These are phyloP conservation scores for Oopsacas minuta DNA, from an alignment of 37 sponge, comb jelly and placozoan genomes.

Conservation along the genomic window DNA sequence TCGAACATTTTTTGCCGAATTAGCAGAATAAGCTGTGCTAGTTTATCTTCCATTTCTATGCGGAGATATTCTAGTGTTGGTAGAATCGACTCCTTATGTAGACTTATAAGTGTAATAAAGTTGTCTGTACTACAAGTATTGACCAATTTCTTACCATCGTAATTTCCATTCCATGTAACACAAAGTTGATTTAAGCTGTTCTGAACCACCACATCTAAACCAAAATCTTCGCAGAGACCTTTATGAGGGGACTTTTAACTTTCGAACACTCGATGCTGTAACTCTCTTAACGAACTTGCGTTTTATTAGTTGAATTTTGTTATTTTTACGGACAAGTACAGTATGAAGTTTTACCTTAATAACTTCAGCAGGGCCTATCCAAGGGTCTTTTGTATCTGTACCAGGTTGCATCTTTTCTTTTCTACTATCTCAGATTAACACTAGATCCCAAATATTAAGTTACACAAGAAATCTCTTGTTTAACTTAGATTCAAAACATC, in stretches of 20 bases:
- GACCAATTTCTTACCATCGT: neutral
- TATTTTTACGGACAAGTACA: neutral
- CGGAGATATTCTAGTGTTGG: neutral
- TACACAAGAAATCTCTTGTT: neutral
- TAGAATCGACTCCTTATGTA: neutral
- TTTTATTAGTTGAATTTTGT: neutral
- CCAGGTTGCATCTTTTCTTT: neutral
- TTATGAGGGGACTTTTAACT: neutral
- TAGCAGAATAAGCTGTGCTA: neutral
- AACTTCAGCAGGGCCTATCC: neutral
- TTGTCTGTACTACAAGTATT: neutral
- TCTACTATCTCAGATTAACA: neutral
- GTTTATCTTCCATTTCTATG: neutral
- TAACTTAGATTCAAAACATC: neutral
- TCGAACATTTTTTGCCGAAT: neutral
- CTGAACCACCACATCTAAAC: neutral
- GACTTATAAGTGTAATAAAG: neutral
- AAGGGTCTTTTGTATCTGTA: neutral
- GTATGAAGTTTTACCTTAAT: neutral
- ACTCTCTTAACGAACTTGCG: neutral
- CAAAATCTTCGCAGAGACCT: neutral
- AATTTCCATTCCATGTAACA: neutral
- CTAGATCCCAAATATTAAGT: neutral
- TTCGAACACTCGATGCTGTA: neutral
- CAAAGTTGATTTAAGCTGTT: neutral